Conservation (phyloP, 2,888 invertebrate species). For the Euproctis similis region DNA sequence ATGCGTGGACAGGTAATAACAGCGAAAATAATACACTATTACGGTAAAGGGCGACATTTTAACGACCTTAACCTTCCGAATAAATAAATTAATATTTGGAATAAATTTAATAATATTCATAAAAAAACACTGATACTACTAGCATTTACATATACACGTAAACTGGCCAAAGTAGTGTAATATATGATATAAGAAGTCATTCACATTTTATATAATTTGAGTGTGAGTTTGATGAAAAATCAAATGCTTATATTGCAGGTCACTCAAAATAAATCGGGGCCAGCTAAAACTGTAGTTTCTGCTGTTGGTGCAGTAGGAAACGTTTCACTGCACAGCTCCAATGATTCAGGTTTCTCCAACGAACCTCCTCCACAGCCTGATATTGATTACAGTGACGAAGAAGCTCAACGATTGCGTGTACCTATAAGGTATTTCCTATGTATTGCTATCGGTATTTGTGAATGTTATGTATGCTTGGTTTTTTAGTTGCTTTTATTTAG, state of each 20-base stretch:
- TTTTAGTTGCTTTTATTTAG: constrained; percentile 37
- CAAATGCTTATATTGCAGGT: constrained; percentile 31
- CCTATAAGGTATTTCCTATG: constrained; percentile 75
- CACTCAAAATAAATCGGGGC: constrained; percentile 61
- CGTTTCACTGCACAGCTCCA: constrained; percentile 90
- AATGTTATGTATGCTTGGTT: constrained; percentile 32
- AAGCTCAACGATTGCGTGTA: constrained; percentile 79
- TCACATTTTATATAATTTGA: too few species aligned
- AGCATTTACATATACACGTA: too few species aligned
- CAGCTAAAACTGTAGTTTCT: constrained; percentile 62
- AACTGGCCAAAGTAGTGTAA: too few species aligned
- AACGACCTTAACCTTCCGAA: too few species aligned
- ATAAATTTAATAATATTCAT: too few species aligned
- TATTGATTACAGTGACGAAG: constrained; percentile 93
- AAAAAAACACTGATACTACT: too few species aligned
- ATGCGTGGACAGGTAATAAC: constrained; percentile 66
- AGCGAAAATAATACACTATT: background rate
- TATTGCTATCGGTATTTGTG: background rate
- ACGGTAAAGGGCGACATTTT: background rate
- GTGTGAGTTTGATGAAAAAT: background rate
- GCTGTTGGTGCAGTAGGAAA: constrained; percentile 78
- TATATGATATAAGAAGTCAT: background rate
- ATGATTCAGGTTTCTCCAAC: constrained; percentile 94
- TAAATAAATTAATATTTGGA: too few species aligned
- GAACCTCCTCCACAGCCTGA: constrained; percentile 92